Evolutionary conservation across 2,888 invertebrate species (phyloP).

Genomic region (Drosophila mulleri): DNA sequence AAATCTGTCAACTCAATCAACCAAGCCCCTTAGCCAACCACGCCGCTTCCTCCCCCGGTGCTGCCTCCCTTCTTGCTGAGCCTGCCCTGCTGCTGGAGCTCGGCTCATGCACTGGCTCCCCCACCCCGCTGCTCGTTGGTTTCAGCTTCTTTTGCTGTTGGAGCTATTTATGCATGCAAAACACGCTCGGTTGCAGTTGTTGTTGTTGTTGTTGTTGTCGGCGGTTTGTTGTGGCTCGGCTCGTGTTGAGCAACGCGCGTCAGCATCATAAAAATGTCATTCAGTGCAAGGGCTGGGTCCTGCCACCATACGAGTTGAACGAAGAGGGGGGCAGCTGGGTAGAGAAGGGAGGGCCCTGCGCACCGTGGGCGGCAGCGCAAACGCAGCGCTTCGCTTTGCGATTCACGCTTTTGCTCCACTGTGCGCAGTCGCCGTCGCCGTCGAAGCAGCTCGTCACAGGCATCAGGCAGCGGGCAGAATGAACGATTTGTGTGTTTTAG

Average conservation of each 20-base stretch:
- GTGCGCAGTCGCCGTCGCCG: conserved; percentile 49
- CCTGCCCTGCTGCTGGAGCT: conserved; percentile 3
- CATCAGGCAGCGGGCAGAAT: conserved; percentile 55
- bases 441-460: conserved; percentile 47
- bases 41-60: neutral
- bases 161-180: conserved; percentile 74
- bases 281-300: conserved; percentile 58
- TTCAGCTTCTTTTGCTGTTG: conserved; percentile 16
- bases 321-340: too few relatives aligned
- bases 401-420: conserved; percentile 44
- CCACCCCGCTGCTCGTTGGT: neutral
- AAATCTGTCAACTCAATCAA: conserved; percentile 57
- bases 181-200: conserved; percentile 58
- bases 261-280: conserved; percentile 80
- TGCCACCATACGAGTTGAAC: conserved; percentile 6
- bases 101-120: conserved; percentile 14
- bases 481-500: conserved; percentile 81
- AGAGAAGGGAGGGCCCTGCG: conserved; percentile 1
- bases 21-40: conserved; percentile 25
- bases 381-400: neutral
- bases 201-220: conserved; percentile 28
- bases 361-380: conserved; percentile 40
- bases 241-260: conserved; percentile 78
- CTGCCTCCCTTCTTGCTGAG: neutral
- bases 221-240: conserved; percentile 43